Conservation (phyloP, 2,888 invertebrate genomes). For the Agrotis clavis region DNA sequence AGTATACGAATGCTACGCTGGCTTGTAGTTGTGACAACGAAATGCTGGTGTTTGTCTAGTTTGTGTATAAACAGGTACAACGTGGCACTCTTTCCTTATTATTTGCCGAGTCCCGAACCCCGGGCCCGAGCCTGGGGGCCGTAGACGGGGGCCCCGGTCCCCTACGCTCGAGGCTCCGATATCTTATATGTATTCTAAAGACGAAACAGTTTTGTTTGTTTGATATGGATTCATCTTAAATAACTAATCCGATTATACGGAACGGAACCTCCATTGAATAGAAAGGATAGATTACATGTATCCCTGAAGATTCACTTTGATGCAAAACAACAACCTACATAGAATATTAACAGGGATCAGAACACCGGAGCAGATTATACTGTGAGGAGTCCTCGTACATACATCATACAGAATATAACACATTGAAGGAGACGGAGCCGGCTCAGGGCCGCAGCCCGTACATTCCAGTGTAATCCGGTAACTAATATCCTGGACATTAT, state of each 20-base stretch:
- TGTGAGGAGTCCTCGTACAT: background rate
- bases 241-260: background rate
- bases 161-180: background rate
- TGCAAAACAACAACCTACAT: background rate
- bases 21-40: too few relatives aligned
- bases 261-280: background rate
- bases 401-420: conserved; percentile 9
- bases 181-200: background rate
- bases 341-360: conserved; percentile 14
- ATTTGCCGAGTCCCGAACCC: background rate
- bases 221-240: background rate
- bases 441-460: background rate
- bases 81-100: background rate
- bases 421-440: background rate
- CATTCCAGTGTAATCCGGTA: conserved; percentile 1
- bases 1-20: background rate
- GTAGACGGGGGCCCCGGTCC: too few relatives aligned
- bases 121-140: too few relatives aligned
- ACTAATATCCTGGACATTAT: conserved; percentile 33
- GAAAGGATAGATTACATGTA: background rate
- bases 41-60: too few relatives aligned
- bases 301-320: background rate
- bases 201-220: conserved; percentile 10
- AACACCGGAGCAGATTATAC: background rate
- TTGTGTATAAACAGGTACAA: too few relatives aligned